These are phyloP conservation scores for Larimichthys polyactis DNA, from an alignment of 2,113 vertebrate species.

Conservation along the genomic window DNA sequence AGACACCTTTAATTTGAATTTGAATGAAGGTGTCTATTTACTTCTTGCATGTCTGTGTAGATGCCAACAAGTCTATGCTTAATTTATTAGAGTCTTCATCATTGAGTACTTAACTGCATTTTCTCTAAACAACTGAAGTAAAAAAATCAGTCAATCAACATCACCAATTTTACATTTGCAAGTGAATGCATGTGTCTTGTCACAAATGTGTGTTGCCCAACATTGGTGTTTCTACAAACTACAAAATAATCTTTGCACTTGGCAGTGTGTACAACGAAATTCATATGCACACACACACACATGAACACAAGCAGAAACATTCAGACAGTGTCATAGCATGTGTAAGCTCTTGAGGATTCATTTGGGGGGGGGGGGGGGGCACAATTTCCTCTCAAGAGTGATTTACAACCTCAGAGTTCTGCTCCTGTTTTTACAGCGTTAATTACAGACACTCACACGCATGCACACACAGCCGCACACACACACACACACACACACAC, in stretches of 20 bases:
- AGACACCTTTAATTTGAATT: no score
- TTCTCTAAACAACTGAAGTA: background rate
- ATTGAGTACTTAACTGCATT: background rate
- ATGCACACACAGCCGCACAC: conserved; percentile 26
- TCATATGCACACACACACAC: background rate
- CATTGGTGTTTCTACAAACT: no score
- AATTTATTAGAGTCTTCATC: no score
- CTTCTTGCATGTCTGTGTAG: no score
- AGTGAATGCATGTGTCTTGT: background rate
- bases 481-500: background rate
- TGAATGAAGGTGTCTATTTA: no score
- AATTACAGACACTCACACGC: conserved; percentile 72
- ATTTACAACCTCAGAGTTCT: conserved; percentile 71
- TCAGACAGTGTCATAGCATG: conserved; percentile 38
- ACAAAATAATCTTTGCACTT: background rate
- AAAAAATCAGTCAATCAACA: background rate
- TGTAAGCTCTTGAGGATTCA: conserved; percentile 41
- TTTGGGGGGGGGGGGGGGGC: conserved; percentile 2
- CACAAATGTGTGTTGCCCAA: no score
- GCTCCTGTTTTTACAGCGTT: conserved; percentile 64
- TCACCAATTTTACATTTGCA: background rate
- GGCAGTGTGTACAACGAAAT: background rate
- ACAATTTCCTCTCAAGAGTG: conserved; percentile 53
- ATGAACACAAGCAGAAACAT: conserved; percentile 3
- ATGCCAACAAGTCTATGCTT: background rate